Conservation (phyloP, 2,113 vertebrate genomes). For the Leucoraja erinaceus region DNA sequence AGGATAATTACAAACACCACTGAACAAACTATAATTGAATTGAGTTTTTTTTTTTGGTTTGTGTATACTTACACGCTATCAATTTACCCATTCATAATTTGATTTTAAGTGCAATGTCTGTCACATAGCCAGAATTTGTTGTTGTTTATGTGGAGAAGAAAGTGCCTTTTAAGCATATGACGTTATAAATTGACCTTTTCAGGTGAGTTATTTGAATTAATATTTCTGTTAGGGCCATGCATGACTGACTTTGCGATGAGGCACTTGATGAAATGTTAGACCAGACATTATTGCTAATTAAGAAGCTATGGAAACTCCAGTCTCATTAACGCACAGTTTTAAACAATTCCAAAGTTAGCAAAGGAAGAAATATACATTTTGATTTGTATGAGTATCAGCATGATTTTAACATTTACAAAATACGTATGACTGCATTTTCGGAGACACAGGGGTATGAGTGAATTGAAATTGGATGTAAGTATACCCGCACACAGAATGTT, state of each 20-base stretch:
- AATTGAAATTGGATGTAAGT: too few relatives aligned
- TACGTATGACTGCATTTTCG: too few relatives aligned
- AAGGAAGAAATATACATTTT: too few relatives aligned
- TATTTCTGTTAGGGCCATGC: background rate
- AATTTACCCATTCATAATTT: background rate
- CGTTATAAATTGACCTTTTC: background rate
- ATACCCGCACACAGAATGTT: too few relatives aligned
- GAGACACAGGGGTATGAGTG: too few relatives aligned
- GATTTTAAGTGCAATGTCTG: background rate
- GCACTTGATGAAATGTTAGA: background rate
- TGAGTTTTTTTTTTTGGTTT: background rate
- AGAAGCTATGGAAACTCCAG: background rate
- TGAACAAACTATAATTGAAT: background rate
- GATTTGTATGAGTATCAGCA: too few relatives aligned
- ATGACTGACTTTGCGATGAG: background rate
- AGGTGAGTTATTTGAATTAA: conserved; percentile 32
- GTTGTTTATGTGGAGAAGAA: background rate
- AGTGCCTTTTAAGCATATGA: background rate
- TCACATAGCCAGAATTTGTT: background rate
- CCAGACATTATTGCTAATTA: background rate
- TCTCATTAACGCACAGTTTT: background rate
- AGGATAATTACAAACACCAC: background rate
- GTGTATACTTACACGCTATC: background rate
- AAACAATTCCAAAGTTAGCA: too few relatives aligned
- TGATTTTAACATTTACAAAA: too few relatives aligned